Conservation (phyloP, 2,113 vertebrate species). For the Cettia cetti region DNA sequence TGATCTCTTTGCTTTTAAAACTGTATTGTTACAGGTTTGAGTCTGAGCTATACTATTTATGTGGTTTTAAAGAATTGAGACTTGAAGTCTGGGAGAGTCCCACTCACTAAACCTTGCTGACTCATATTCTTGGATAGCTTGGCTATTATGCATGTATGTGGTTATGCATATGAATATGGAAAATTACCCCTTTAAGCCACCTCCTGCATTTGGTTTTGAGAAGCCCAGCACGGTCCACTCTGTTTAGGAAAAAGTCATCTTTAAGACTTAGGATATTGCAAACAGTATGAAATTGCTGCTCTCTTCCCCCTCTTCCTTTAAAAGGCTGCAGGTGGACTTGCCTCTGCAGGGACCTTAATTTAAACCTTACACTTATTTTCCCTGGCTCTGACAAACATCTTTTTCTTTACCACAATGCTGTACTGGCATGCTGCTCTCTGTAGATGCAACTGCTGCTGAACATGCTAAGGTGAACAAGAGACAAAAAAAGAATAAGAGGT, state of each 20-base stretch:
- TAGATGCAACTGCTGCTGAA: neutral
- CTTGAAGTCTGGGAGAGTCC: neutral
- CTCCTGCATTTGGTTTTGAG: neutral
- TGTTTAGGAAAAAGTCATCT: neutral
- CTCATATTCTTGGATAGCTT: neutral
- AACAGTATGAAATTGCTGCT: neutral
- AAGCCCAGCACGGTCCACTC: neutral
- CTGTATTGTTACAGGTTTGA: neutral
- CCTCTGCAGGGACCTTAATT: neutral
- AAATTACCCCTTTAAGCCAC: neutral
- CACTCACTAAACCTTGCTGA: neutral
- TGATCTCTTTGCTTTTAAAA: neutral
- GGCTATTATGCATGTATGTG: neutral
- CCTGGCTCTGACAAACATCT: neutral
- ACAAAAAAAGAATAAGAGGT: neutral
- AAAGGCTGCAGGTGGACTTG: neutral
- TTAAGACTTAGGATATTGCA: neutral
- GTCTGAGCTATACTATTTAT: neutral
- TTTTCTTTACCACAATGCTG: neutral
- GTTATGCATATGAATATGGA: neutral
- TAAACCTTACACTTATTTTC: neutral
- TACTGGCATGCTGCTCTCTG: neutral
- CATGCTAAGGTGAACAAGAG: neutral
- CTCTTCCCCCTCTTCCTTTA: neutral
- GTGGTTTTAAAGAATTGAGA: neutral